A percentile compares a stretch with the other conserved stretches of the same genome.
Conservation (phyloP, 2,797 vertebrate species). For the Manis javanica region DNA sequence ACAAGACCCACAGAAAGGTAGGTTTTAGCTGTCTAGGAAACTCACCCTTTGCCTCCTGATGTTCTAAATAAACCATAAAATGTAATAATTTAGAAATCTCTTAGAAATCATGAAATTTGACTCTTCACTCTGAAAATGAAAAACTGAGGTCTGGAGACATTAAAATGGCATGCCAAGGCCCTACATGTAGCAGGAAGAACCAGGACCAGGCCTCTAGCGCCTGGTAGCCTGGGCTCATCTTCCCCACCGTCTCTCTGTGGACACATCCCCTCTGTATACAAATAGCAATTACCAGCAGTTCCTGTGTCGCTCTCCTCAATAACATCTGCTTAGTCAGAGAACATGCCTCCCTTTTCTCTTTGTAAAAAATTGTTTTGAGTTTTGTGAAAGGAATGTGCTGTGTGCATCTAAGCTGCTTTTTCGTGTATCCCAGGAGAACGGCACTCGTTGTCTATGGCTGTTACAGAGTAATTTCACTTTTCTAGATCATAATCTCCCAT, state of each 20-base stretch:
- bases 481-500: neutral
- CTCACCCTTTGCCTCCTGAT: neutral
- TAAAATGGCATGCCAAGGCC: neutral
- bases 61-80: neutral
- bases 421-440: neutral
- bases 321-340: neutral
- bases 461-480: neutral
- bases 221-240: neutral
- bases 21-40: slow-evolving; percentile 47
- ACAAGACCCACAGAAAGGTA: neutral
- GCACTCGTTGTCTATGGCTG: neutral
- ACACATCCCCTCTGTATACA: neutral
- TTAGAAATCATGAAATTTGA: neutral
- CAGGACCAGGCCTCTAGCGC: neutral
- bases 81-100: slow-evolving; percentile 25
- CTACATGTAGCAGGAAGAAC: neutral
- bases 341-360: neutral
- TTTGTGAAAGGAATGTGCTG: neutral
- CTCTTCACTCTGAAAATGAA: neutral
- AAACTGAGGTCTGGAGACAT: neutral
- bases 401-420: neutral
- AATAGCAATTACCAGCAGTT: neutral
- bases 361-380: neutral
- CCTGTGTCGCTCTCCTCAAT: neutral
- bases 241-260: accelerated